Evolutionary conservation across 2,888 invertebrate species (phyloP), one percentile per base, ranked within the genome.

Genomic region (Platycnemis pennipes): DNA sequence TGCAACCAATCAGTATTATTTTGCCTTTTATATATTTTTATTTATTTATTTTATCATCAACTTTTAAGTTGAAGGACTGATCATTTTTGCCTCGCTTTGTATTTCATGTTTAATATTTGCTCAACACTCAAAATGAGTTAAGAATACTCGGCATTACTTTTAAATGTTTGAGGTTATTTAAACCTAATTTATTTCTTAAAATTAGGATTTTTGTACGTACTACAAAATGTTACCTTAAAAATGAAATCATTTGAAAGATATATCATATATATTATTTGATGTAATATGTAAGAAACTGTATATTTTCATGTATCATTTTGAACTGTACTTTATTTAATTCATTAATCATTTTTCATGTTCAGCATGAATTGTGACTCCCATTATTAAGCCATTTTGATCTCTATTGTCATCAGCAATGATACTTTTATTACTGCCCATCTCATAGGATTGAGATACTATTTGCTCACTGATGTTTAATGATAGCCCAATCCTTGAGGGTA

Each of bases 371-470:
- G 63, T 44, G 69, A 91, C 44, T 91, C 63, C 91, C 63, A 91
- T 87, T 87, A 87, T 91, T 91, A 63, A 63, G 91, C 91, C 91
- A 91, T 91, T 91, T 91, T 91, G 91, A 91, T 91, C 91, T 91
- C 91, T 91, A 91, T 91, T 91, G 91, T 91, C 44, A 91, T 91
- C 63, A 91, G 91, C 63, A 91, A 91, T 91, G 91, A 63, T 91
- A 91, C 88, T 63, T 91, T 91, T 44, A 91, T 91, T 91, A 91
- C 91, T 91, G 91, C 91, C 91, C 91, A 91, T 69, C 91, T 91
- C 91, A 91, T 91, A 91, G 91, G 91, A 91, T 91, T 91, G 91
- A 91, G 91, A 91, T 91, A 91, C 91, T 63, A 91, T 91, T 91
- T 91, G 91, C 91, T 91, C 91, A 91, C 91, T 91, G 91, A 63